Base-by-base conservation (phyloP, 2,888 invertebrate species). In the Protophormia terraenovae region DNA sequence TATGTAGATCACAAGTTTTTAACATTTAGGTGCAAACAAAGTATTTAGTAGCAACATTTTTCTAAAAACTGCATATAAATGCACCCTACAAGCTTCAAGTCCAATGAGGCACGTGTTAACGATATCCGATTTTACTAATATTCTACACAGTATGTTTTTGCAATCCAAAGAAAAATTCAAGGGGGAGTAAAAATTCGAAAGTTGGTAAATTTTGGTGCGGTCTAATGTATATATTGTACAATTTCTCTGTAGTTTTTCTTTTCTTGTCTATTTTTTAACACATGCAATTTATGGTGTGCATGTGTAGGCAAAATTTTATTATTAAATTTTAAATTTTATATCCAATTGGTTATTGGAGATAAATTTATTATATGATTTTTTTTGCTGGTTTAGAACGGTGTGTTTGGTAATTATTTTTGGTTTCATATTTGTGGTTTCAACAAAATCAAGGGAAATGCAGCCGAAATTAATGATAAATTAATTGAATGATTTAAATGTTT, bases 391-490 rank as follows among this genome's bases (percentile, higher is more conserved):
- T 62, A 22, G 53, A 24, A 53, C 14, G 50, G 45, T 60, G 77
- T 32, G 29, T 24, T 60, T n/a, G 73, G 73, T 83, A 83, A 83
- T 83, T 83, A 83, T 67, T 79, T 78, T 83, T 69, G 78, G 83
- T 73, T 75, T 75, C 22, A 75, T 53, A 66, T 79, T 53, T 75
- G 75, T 58, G 83, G 75, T 55, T 69, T 50, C 24, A 72, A 45
- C 8, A 32, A 45, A 8, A 27, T 14, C 35, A 60, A 60, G n/a
- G 53, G 73, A 80, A 55, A 12, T 53, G 27, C 22, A 32, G n/a
- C n/a, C n/a, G 24, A 79, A 41, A 22, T 7, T 7, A n/a, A n/a
- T 53, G 24, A 77, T 72, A 62, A 71, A 76, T 53, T 45, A 19
- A 32, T 29, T 38, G 62, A 50, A 71, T 53, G n/a, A n/a, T n/a